These are phyloP conservation scores for Phoeniculus purpureus DNA, from an alignment of 2,797 vertebrate genomes.

Conservation along the genomic window DNA sequence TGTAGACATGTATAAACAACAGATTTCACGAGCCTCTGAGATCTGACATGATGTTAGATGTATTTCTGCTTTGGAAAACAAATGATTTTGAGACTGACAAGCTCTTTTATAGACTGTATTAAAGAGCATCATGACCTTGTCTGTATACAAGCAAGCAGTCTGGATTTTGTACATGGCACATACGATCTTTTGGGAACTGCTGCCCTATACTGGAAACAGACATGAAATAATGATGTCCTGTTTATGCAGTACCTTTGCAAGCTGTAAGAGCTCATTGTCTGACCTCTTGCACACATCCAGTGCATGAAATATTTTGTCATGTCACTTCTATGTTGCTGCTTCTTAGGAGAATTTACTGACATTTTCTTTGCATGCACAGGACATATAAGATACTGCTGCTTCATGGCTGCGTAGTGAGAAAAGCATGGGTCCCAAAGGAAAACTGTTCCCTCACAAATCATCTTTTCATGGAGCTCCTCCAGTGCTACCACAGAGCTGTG, in stretches of 20 bases:
- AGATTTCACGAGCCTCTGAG: not conserved
- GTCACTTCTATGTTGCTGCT: not conserved
- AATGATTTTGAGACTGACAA: not conserved
- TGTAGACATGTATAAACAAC: not conserved
- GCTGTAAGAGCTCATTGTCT: not conserved
- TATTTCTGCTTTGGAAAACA: not conserved
- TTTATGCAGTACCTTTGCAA: not conserved
- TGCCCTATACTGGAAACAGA: not conserved
- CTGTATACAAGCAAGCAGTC: not conserved
- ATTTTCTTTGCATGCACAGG: not conserved
- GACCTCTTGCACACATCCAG: not conserved
- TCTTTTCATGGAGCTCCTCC: not conserved
- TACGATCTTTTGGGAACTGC: not conserved
- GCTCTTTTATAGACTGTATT: not conserved
- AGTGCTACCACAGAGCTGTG: not conserved
- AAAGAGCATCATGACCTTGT: not conserved
- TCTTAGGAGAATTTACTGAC: not conserved
- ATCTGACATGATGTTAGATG: not conserved
- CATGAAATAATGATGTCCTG: not conserved
- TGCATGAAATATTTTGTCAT: not conserved
- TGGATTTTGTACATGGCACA: not conserved
- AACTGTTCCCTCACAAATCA: not conserved
- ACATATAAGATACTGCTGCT: not conserved
- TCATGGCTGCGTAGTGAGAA: not conserved
- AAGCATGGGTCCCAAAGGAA: not conserved